Evolutionary conservation across 2,888 invertebrate species (phyloP).

Genomic region (Brachynemurus nebulosus): DNA sequence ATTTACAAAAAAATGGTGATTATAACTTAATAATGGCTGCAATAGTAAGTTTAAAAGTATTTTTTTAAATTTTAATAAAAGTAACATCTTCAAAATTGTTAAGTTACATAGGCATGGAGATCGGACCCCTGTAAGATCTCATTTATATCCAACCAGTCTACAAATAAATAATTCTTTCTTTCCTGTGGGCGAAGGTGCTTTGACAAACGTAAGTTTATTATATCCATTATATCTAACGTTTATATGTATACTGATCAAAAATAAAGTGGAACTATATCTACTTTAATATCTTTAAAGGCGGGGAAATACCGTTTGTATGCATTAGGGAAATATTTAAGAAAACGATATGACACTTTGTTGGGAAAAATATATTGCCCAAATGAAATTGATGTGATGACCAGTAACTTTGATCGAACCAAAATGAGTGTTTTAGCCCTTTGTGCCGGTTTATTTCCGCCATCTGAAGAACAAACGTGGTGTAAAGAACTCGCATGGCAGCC

Average conservation of each 20-base stretch:
- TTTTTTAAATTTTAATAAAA: neutral
- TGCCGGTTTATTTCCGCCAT: neutral
- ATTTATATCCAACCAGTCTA: constrained; percentile 59
- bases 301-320: neutral
- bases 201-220: constrained; percentile 51
- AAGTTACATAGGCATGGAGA: constrained; percentile 72
- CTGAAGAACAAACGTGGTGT: neutral
- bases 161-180: constrained; percentile 45
- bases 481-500: neutral
- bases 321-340: neutral
- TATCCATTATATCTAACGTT: too few relatives aligned
- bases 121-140: constrained; percentile 49
- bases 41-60: neutral
- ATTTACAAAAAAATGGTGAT: neutral
- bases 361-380: neutral
- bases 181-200: constrained; percentile 67
- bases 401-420: neutral
- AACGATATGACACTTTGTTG: neutral
- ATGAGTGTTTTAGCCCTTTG: neutral
- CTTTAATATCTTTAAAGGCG: too few relatives aligned
- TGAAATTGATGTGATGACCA: constrained; percentile 1
- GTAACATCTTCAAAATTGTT: too few relatives aligned
- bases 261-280: too few relatives aligned
- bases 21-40: neutral
- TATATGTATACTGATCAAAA: too few relatives aligned